Evolutionary conservation across 2,888 invertebrate genomes (phyloP), one percentile per base, ranked within the genome.

Genomic region (Parascotia fuliginaria): DNA sequence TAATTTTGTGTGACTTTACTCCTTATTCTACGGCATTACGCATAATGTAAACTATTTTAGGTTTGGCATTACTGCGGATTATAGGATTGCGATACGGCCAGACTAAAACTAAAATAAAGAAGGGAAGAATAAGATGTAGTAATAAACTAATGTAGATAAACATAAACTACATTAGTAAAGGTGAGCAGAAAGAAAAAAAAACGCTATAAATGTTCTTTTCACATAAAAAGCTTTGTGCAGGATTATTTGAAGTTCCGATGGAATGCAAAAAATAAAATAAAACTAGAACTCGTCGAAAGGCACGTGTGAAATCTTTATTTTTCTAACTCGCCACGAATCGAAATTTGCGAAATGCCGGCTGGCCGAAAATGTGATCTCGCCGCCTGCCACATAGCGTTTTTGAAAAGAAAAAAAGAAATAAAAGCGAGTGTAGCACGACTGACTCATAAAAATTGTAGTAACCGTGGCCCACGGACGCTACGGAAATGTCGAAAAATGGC

Each of bases 381-480:
- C 79, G 81, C 67, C 75, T 77, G 66, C 76, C 75, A 64, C 77
- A 65, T 69, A 71, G 70, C 73, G 77, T 76, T 78, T 76, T 74
- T 60, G 48, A 75, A 46, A 73, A 75, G 74, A 69, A 73, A 73
- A 24, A 79, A 77, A 75, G 75, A 70, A 73, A 68, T 75, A 74
- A 72, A 70, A 69, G 56, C 31, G 60, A 50, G 62, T 56, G 66
- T 60, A 65, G 72, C 69, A 69, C 73, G 77, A 70, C 68, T 49
- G 75, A 75, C 81, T 87, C 86, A 88, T 90, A 83, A 89, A 89
- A 85, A 71, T 86, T 90, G 82, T 84, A 87, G 71, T 68, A 64
- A 60, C 64, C 67, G 64, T 68, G 65, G 72, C 64, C 74, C 66
- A 59, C 66, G 60, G 63, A 60, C 60, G 69, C 59, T 58, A 55